phyloP scores from a whole-genome alignment of 2,113 vertebrate genomes.

The Hippolais icterina region DNA sequence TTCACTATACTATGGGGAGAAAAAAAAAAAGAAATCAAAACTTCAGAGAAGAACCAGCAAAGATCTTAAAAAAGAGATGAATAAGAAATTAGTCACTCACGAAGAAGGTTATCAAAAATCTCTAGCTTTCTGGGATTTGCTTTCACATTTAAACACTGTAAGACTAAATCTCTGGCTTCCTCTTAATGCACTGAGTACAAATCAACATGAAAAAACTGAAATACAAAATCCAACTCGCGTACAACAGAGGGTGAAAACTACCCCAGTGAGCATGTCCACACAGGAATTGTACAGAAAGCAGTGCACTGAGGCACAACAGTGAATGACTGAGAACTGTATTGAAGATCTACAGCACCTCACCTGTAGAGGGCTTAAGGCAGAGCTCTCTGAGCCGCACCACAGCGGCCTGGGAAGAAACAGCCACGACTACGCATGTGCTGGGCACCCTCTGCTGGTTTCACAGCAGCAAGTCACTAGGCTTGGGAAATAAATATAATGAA shows the following conservation, averaged over 20 bases:
- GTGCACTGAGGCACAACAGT: not conserved
- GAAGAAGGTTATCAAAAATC: not conserved
- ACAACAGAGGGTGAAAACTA: not conserved
- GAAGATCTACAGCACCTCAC: not conserved
- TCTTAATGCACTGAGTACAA: not conserved
- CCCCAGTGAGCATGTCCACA: fast-evolving
- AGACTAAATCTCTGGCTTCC: not conserved
- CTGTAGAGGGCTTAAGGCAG: not conserved
- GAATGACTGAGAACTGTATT: not conserved
- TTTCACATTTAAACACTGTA: not conserved
- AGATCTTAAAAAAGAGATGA: not conserved
- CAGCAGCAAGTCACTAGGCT: not conserved
- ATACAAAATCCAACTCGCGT: not conserved
- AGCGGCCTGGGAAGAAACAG: not conserved
- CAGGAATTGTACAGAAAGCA: fast-evolving
- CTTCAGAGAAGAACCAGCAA: not conserved
- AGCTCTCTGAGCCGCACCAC: not conserved
- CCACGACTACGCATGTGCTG: not conserved
- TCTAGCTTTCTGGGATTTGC: not conserved
- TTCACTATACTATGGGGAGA: not conserved
- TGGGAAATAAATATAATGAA: not conserved
- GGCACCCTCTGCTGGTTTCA: slow-evolving; percentile 53
- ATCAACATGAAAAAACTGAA: not conserved
- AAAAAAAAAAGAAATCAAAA: not conserved
- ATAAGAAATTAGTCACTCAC: not conserved